Conservation (phyloP, 2,113 vertebrate species). For the Oxyruncus cristatus region DNA sequence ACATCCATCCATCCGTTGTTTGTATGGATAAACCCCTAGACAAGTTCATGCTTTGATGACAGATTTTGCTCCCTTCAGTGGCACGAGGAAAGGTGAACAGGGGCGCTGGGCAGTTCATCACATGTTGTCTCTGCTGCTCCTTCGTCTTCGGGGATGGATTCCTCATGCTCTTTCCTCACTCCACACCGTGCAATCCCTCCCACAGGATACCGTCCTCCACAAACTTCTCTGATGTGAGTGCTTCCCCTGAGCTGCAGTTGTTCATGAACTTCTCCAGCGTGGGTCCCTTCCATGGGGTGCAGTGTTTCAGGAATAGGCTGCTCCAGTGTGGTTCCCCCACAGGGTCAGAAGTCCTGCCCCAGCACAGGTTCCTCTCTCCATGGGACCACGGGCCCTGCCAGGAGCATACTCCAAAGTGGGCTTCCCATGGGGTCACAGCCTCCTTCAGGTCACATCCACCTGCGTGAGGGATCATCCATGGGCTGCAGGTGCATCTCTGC, state of each 20-base stretch:
- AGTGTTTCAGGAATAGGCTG: background rate
- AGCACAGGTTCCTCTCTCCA: background rate
- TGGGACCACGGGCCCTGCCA: background rate
- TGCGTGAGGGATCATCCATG: background rate
- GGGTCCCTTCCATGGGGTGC: background rate
- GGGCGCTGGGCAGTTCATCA: background rate
- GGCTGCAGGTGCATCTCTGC: background rate
- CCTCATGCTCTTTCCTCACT: background rate
- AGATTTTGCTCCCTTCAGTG: background rate
- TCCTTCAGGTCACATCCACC: background rate
- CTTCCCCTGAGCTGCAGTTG: background rate
- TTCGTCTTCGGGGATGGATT: background rate
- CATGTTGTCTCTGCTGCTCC: background rate
- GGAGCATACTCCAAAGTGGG: background rate
- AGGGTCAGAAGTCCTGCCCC: background rate
- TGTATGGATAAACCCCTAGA: background rate
- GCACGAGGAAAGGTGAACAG: background rate
- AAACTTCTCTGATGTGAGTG: background rate
- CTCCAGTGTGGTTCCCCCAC: background rate
- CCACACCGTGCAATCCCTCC: background rate
- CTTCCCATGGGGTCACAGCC: background rate
- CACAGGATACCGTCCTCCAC: background rate
- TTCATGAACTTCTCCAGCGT: background rate
- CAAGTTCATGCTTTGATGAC: background rate
- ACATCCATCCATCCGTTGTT: too few species aligned